These are phyloP conservation scores for Acleris laterana DNA, from an alignment of 2,888 invertebrate species.

Conservation along the genomic window DNA sequence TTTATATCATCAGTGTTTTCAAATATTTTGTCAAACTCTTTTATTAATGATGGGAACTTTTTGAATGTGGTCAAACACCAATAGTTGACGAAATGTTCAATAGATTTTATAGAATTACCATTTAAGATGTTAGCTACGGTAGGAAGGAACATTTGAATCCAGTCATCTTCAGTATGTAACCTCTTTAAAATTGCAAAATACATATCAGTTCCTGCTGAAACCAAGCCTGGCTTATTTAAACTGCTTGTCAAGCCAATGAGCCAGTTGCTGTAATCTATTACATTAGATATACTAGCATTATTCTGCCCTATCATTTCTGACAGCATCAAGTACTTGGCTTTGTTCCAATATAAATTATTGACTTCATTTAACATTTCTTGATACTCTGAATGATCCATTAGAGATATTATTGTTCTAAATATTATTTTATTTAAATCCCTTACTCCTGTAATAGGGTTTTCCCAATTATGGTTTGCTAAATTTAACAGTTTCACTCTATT, in stretches of 20 bases:
- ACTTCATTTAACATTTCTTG: conserved; percentile 58
- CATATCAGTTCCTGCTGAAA: conserved; percentile 85
- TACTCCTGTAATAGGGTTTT: conserved; percentile 83
- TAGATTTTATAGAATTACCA: conserved; percentile 56
- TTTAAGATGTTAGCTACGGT: conserved; percentile 56
- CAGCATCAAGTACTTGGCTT: conserved; percentile 84
- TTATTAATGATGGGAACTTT: conserved; percentile 62
- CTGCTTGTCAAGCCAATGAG: conserved; percentile 68
- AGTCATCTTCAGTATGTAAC: conserved; percentile 63
- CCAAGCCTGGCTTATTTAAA: conserved; percentile 80
- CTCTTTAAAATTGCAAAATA: conserved; percentile 79
- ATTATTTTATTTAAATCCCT: conserved; percentile 80
- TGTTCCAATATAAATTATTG: conserved; percentile 82
- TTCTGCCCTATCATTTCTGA: conserved; percentile 72
- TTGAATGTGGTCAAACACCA: conserved; percentile 79
- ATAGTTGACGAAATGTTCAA: conserved; percentile 77
- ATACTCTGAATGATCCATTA: conserved; percentile 53
- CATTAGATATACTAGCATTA: conserved; percentile 44
- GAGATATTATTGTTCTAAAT: conserved; percentile 67
- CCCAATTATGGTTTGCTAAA: conserved; percentile 86
- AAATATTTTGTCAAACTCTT: conserved; percentile 54
- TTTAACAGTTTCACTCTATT: conserved; percentile 71
- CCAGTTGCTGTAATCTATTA: conserved; percentile 54
- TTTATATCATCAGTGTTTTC: conserved; percentile 46
- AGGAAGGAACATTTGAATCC: conserved; percentile 71